phyloP scores from a whole-genome alignment of 2,888 invertebrate species.

The Rutpela maculata region DNA sequence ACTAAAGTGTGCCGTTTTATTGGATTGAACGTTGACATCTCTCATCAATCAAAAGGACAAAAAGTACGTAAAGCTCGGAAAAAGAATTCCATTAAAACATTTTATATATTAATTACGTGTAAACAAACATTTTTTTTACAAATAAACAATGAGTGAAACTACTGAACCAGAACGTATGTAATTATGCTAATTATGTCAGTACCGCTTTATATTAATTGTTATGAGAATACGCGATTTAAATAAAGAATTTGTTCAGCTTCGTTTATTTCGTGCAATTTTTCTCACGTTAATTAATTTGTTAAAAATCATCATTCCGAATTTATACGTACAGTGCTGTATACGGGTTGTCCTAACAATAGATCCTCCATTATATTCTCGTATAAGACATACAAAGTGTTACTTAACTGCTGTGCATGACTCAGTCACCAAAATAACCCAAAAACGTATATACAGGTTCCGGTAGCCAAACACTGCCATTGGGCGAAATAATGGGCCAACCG shows the following conservation, averaged over 20 bases:
- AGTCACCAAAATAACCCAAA: too few species aligned
- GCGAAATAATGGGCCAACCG: too few species aligned
- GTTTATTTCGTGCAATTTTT: background rate
- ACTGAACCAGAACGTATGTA: constrained; percentile 7
- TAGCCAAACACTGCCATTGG: too few species aligned
- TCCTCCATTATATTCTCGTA: too few species aligned
- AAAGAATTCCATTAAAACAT: background rate
- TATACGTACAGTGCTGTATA: too few species aligned
- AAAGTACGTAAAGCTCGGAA: background rate
- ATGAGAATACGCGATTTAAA: background rate
- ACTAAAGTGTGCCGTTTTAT: background rate
- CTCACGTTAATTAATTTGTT: background rate
- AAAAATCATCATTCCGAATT: background rate
- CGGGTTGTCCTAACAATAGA: too few species aligned
- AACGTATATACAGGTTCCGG: too few species aligned
- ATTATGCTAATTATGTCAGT: background rate
- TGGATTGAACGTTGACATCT: background rate
- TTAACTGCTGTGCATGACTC: too few species aligned
- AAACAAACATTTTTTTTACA: background rate
- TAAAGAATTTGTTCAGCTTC: background rate
- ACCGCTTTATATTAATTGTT: constrained; percentile 4
- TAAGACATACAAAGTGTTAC: too few species aligned
- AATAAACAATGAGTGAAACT: constrained; percentile 4
- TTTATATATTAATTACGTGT: background rate
- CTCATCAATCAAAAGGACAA: background rate